Conservation (phyloP, 2,888 invertebrate genomes). For the Alloscopus bannaensis region DNA sequence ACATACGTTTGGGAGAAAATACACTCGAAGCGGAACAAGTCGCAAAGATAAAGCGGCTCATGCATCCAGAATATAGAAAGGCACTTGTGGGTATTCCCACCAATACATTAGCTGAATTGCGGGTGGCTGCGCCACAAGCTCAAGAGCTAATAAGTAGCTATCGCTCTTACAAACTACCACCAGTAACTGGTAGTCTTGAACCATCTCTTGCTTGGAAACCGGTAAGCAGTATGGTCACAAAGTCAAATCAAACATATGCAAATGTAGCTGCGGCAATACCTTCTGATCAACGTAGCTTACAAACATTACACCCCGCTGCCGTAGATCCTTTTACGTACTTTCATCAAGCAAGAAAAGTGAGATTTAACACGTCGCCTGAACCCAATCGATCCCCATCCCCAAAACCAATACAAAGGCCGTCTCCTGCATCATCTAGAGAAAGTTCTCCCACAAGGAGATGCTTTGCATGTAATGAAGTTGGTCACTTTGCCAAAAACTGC, state of each 20-base stretch:
- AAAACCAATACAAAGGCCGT: neutral
- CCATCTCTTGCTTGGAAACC: conserved; percentile 28
- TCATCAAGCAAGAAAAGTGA: neutral
- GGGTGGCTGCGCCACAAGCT: conserved; percentile 23
- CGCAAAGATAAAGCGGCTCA: neutral
- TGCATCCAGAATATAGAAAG: conserved; percentile 37
- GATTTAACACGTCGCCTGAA: too few species aligned
- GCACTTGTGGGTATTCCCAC: neutral
- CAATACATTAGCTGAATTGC: conserved; percentile 9
- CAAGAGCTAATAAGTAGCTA: conserved; percentile 23
- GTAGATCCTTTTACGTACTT: conserved; percentile 5
- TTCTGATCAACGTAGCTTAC: too few species aligned
- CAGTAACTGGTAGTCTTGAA: conserved; percentile 5
- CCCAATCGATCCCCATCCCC: neutral
- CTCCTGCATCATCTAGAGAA: neutral
- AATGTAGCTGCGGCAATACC: neutral
- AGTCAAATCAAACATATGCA: neutral
- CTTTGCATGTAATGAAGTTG: neutral
- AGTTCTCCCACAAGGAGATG: neutral
- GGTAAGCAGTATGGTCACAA: neutral
- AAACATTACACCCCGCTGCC: neutral
- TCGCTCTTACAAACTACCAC: conserved; percentile 9
- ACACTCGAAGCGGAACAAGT: conserved; percentile 5
- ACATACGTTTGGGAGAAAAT: conserved; percentile 5
- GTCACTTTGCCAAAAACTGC: neutral